phyloP scores from a whole-genome alignment of 2,113 vertebrate genomes.

The Peucedramus taeniatus region DNA sequence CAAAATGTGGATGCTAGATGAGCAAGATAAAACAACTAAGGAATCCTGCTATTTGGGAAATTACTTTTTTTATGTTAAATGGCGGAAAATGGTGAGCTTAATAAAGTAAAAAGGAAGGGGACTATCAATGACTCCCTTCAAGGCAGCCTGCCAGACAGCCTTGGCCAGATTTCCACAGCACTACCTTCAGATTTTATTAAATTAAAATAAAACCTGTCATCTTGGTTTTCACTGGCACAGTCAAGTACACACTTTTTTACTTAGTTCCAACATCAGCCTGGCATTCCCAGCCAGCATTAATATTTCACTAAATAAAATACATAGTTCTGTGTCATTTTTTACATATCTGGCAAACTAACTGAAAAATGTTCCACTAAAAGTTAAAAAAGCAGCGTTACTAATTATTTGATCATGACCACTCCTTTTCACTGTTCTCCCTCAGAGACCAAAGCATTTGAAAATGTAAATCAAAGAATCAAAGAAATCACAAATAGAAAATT shows the following conservation, averaged over 20 bases:
- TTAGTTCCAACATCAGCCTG: constrained; percentile 39
- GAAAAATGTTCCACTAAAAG: constrained; percentile 47
- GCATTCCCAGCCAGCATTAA: constrained; percentile 34
- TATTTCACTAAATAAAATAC: constrained; percentile 47
- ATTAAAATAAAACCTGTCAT: constrained; percentile 71
- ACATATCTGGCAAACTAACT: constrained; percentile 21
- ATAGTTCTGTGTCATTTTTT: constrained; percentile 31
- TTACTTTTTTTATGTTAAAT: constrained; percentile 62
- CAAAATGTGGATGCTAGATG: constrained; percentile 13
- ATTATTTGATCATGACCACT: constrained; percentile 17
- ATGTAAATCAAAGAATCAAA: constrained; percentile 20
- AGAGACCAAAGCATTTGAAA: constrained; percentile 40
- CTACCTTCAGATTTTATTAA: constrained; percentile 71
- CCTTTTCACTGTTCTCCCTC: constrained; percentile 3
- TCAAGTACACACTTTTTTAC: constrained; percentile 43
- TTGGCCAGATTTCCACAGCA: constrained; percentile 50
- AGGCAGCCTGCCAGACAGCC: constrained; percentile 64
- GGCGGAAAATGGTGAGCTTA: constrained; percentile 29
- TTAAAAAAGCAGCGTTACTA: constrained; percentile 25
- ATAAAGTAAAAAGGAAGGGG: constrained; percentile 41
- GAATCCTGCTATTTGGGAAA: constrained; percentile 59
- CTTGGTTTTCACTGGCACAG: constrained; percentile 56
- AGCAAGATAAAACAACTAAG: constrained; percentile 46
- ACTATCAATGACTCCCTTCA: constrained; percentile 52
- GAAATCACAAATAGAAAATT: constrained; percentile 22